Percentiles rank a stretch among this genome's conserved stretches.
Evolutionary conservation across 1,140 invertebrate genomes (phyloP).

Genomic region (Condylostylus longicornis): DNA sequence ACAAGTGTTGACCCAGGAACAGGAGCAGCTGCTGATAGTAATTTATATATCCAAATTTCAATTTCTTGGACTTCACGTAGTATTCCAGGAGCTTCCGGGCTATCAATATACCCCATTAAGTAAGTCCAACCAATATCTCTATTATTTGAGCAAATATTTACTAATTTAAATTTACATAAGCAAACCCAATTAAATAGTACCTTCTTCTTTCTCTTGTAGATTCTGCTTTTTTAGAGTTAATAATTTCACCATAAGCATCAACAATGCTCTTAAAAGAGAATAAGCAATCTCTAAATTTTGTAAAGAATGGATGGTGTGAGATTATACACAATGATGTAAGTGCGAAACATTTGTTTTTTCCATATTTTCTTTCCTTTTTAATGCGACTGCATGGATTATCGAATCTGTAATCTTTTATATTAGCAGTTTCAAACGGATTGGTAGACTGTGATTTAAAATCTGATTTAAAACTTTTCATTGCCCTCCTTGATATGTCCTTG

Average conservation of each 20-base stretch:
- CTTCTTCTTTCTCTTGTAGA: conserved; percentile 5
- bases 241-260: conserved; percentile 91
- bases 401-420: no score
- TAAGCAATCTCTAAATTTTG: conserved; percentile 92
- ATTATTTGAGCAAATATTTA: conserved; percentile 13
- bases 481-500: no score
- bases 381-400: no score
- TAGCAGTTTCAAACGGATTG: no score
- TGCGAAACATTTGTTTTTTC: no score
- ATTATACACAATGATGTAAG: conserved; percentile 94
- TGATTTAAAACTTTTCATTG: no score
- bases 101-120: conserved; percentile 49
- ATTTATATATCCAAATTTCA: conserved; percentile 93
- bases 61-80: conserved; percentile 94
- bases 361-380: conserved; percentile 60
- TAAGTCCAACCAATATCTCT: conserved; percentile 90
- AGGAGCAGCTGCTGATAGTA: conserved; percentile 92
- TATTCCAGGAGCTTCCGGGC: conserved; percentile 65
- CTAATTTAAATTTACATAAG: conserved; percentile 3
- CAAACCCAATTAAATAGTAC: conserved; percentile 1
- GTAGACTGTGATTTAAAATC: no score
- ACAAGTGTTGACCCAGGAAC: conserved; percentile 92
- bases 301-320: conserved; percentile 98
- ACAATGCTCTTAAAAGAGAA: conserved; percentile 90
- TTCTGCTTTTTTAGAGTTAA: conserved; percentile 57